These are phyloP conservation scores for Saccopteryx leptura DNA, from an alignment of 2,113 vertebrate genomes.

Conservation along the genomic window DNA sequence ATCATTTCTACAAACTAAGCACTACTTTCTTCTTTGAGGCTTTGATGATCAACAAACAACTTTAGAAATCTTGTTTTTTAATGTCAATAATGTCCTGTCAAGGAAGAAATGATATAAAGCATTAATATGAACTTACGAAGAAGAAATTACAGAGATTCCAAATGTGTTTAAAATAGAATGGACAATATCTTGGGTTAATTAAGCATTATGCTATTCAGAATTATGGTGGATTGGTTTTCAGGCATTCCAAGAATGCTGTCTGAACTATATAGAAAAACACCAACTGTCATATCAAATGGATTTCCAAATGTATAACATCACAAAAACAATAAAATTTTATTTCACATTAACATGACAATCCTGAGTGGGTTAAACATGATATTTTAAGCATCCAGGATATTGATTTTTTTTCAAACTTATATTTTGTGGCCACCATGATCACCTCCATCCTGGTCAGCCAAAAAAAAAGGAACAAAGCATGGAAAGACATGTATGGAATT, in stretches of 20 bases:
- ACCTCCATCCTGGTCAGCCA: background rate
- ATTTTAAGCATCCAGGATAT: background rate
- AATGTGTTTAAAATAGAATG: background rate
- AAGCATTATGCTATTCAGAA: background rate
- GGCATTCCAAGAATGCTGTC: background rate
- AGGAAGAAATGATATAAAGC: background rate
- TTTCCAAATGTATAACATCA: background rate
- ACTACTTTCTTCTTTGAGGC: background rate
- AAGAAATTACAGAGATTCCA: background rate
- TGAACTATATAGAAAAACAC: background rate
- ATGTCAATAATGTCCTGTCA: background rate
- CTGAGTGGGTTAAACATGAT: background rate
- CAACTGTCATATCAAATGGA: background rate
- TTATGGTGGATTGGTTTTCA: background rate
- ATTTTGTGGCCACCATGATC: background rate
- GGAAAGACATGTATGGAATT: background rate
- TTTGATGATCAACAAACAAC: background rate
- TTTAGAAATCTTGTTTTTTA: conserved; percentile 18
- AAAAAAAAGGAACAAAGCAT: background rate
- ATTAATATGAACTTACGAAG: background rate
- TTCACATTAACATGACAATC: background rate
- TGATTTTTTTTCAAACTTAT: background rate
- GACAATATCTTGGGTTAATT: background rate
- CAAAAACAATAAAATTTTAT: background rate
- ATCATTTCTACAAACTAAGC: background rate